A percentile compares a stretch with the other conserved stretches of the same genome.
These are phyloP conservation scores for Oreochromis tanganicae DNA, from an alignment of 2,113 vertebrate species.

Conservation along the genomic window DNA sequence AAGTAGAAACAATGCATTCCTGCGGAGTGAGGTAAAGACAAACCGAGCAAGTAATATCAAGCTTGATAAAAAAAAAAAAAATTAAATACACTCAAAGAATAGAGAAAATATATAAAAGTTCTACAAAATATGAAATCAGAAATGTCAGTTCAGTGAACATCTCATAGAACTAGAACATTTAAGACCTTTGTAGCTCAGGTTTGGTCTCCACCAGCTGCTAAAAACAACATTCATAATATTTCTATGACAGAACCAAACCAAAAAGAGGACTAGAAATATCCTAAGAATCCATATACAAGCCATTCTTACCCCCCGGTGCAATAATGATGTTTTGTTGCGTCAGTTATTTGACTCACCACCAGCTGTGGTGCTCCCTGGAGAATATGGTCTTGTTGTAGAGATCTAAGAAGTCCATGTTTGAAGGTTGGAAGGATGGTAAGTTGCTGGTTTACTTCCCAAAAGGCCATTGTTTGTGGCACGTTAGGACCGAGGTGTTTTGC, in stretches of 20 bases:
- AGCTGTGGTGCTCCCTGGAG: neutral
- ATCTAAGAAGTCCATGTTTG: accelerated
- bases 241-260: neutral
- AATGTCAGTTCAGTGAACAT: neutral
- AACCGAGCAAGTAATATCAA: neutral
- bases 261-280: neutral
- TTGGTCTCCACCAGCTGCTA: neutral
- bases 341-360: neutral
- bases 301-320: neutral
- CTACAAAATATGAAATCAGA: neutral
- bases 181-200: neutral
- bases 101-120: accelerated
- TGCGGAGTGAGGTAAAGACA: neutral
- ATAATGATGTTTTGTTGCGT: neutral
- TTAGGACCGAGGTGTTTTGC: neutral
- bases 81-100: neutral
- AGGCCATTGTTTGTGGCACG: neutral
- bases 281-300: neutral
- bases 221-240: neutral
- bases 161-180: neutral
- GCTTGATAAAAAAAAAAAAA: neutral
- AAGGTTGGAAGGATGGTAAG: neutral
- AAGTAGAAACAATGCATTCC: neutral
- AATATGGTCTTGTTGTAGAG: neutral
- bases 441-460: neutral